Evolutionary conservation across 2,888 invertebrate genomes (phyloP), one percentile per base, ranked within the genome.

Genomic region (Hemaris fuciformis): DNA sequence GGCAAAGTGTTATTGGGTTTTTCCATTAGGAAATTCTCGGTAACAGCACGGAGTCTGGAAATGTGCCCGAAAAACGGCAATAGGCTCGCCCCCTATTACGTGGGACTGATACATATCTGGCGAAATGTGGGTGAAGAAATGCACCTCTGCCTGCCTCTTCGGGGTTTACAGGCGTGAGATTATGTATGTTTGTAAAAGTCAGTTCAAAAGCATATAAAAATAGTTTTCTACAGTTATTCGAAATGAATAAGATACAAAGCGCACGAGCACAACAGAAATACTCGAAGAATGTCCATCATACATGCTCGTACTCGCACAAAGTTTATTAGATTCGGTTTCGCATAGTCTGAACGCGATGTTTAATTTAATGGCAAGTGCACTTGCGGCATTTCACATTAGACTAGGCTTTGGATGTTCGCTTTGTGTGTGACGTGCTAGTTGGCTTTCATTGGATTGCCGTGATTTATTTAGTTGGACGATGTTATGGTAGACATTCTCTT

Each of bases 281-380:
- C 3, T 27, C 27, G 27, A 53, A 27, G 48, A 53, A 53, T 53
- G 48, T 18, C 18, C 48, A 53, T 27, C 27, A 53, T 53, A 53
- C 15, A 27, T 25, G 20, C 10, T 45, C 45, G n/a, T 2, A 45
- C 2, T 6, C 20, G 25, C 31, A 10, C 48, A 27, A 53, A 31
- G 48, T 53, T 53, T 53, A 53, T 53, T 53, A 27, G 27, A 15
- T 53, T 10, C 18, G 15, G 38, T 22, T 22, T 57, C 38, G 41
- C 38, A 34, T 48, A 25, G 46, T 41, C 38, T 41, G 48, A 41
- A 27, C 18, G 13, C 48, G 60, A 27, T 60, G 60, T 42, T 60
- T 68, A 66, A 69, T 67, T 65, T 66, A 65, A 67, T 66, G 65
- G 67, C 65, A 64, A 62, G 64, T 64, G 63, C 66, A 66, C 65